A percentile compares a stretch with the other conserved stretches of the same genome.
Evolutionary conservation across 2,888 invertebrate genomes (phyloP).

Genomic region (Mesorhabditis sp.): DNA sequence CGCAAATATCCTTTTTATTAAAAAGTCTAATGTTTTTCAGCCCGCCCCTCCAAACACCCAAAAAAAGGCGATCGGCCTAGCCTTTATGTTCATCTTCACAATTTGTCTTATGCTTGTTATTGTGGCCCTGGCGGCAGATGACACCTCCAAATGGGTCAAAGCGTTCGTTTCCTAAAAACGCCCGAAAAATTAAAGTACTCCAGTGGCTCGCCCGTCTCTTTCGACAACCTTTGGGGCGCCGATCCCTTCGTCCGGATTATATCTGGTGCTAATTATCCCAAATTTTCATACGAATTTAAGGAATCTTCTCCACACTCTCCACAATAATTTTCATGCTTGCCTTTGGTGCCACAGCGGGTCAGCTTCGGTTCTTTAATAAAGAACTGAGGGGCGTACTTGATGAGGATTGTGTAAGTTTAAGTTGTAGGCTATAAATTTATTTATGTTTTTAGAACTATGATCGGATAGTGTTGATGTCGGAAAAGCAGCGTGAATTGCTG

Average conservation of each 20-base stretch:
- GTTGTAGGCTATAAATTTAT: too few species aligned
- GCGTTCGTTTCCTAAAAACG: background rate
- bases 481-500: background rate
- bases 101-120: background rate
- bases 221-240: background rate
- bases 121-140: background rate
- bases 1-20: too few species aligned
- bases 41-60: background rate
- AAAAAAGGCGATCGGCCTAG: background rate
- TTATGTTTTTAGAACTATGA: background rate
- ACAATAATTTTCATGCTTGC: background rate
- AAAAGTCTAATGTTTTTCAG: background rate
- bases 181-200: background rate
- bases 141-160: background rate
- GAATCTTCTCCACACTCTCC: background rate
- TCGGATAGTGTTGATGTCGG: background rate
- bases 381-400: background rate
- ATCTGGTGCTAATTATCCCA: background rate
- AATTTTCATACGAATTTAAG: background rate
- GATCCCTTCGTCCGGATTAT: constrained; percentile 4
- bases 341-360: background rate
- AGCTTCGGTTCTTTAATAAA: background rate
- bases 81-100: background rate
- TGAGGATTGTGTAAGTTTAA: background rate
- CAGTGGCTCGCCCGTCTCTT: constrained; percentile 3